Conservation (phyloP, 2,113 vertebrate species). For the Mus spicilegus region DNA sequence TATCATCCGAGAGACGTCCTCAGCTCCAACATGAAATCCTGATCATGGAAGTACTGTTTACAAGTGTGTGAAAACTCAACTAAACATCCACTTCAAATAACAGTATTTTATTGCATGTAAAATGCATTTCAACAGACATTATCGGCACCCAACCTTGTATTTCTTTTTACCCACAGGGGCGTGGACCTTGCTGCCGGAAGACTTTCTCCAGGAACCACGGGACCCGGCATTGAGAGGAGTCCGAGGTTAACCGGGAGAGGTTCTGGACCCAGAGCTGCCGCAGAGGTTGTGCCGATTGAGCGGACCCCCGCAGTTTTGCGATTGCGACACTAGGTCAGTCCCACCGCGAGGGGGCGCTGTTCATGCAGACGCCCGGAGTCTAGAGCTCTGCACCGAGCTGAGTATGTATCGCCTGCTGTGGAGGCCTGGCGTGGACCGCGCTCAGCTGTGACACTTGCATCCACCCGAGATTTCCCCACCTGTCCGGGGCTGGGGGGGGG, state of each 20-base stretch:
- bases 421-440: background rate
- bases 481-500: background rate
- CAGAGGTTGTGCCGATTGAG: background rate
- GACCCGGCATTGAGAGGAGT: accelerated
- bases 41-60: background rate
- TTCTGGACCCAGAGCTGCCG: accelerated
- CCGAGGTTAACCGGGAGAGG: background rate
- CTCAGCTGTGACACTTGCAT: background rate
- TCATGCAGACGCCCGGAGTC: too few species aligned
- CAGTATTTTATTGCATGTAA: background rate
- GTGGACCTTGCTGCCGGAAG: background rate
- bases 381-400: accelerated
- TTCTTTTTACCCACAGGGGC: background rate
- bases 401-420: accelerated
- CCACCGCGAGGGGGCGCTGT: background rate
- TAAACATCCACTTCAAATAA: background rate
- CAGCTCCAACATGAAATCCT: background rate
- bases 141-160: background rate
- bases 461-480: background rate
- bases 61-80: background rate
- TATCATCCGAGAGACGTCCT: background rate
- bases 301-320: background rate
- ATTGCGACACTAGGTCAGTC: accelerated
- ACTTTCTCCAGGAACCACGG: background rate
- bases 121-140: background rate